Base-by-base conservation (phyloP, 2,113 vertebrate species). In the Ictidomys tridecemlineatus region DNA sequence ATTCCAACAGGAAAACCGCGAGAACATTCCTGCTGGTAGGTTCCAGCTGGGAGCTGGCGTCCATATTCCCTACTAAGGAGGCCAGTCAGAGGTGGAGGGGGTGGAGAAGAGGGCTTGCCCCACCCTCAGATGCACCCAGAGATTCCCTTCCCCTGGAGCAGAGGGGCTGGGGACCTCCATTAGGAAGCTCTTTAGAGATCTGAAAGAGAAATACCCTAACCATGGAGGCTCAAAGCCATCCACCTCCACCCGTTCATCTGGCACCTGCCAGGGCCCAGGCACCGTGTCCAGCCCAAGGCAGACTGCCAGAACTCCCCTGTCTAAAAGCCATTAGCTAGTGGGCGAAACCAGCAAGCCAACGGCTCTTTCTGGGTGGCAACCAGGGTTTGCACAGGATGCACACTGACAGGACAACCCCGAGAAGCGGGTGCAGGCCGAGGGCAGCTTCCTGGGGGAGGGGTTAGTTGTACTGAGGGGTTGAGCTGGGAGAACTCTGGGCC, bases 1-100 rank as follows among this genome's bases (percentile, higher is more conserved):
- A 98, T 97, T 98, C 97, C 97, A 96, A 93, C 97, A 98, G 96
- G 97, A 98, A 98, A 98, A 92, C 97, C 97, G 82, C 96, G 37
- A 97, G 97, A 97, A 98, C 96, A 98, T 95, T 98, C 98, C 97
- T 98, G 97, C 96, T 97, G 56, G 17, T 34, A 77, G 88, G 77
- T 69, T 97, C 97, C 96, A 96, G 93, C 90, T 91, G 85, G 83
- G 73, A 95, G 85, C 89, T 14, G 1, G 45, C 92, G 78, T 65
- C 93, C 82, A 69, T 90, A 9, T 32, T 94, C 72, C 87, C 61
- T 61, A 22, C 1, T 39, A 18, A 78, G 67, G 73, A 94, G 73
- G 32, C 79, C 45, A 82, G 65, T 30, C 61, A 26, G 61, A 1
- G 58, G 56, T 6, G 18, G 34, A n/a, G 13, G 5, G 20, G 13